These are phyloP conservation scores for Vanacampus margaritifer DNA, from an alignment of 2,113 vertebrate genomes.

Conservation along the genomic window DNA sequence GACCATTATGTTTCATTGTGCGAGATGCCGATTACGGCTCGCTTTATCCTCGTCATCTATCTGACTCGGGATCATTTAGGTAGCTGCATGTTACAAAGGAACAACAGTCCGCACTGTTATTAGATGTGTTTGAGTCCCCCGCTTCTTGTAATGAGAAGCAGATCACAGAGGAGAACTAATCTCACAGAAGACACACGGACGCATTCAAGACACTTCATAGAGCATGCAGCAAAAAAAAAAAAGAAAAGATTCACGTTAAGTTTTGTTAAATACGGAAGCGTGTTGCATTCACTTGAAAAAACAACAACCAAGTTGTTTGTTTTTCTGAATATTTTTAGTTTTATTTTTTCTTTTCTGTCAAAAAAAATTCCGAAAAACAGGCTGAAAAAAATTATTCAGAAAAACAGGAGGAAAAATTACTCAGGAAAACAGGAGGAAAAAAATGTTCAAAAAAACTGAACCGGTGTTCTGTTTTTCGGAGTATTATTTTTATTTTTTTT, in stretches of 20 bases:
- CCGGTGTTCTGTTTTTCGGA: no score
- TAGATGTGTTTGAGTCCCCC: slow-evolving; percentile 60
- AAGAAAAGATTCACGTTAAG: slow-evolving; percentile 19
- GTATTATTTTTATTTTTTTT: no score
- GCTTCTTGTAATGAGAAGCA: slow-evolving; percentile 57
- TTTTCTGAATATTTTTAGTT: neutral
- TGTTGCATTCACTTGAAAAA: no score
- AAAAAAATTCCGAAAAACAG: no score
- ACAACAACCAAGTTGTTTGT: no score
- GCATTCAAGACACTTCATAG: slow-evolving; percentile 37
- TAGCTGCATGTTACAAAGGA: slow-evolving; percentile 68
- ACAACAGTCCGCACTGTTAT: slow-evolving; percentile 61
- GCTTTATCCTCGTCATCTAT: slow-evolving; percentile 69
- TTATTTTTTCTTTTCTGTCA: no score
- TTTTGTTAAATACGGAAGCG: no score
- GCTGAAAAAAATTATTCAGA: no score
- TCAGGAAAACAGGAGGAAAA: no score
- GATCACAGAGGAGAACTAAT: slow-evolving; percentile 61
- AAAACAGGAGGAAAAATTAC: no score
- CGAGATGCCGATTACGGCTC: slow-evolving; percentile 68
- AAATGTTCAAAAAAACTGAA: no score
- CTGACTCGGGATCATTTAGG: slow-evolving; percentile 67
- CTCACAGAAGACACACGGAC: slow-evolving; percentile 51
- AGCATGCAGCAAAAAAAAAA: slow-evolving; percentile 7
- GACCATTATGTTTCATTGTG: slow-evolving; percentile 66